Evolutionary conservation across 2,797 vertebrate species (phyloP).

Genomic region (Ispidina lecontei): DNA sequence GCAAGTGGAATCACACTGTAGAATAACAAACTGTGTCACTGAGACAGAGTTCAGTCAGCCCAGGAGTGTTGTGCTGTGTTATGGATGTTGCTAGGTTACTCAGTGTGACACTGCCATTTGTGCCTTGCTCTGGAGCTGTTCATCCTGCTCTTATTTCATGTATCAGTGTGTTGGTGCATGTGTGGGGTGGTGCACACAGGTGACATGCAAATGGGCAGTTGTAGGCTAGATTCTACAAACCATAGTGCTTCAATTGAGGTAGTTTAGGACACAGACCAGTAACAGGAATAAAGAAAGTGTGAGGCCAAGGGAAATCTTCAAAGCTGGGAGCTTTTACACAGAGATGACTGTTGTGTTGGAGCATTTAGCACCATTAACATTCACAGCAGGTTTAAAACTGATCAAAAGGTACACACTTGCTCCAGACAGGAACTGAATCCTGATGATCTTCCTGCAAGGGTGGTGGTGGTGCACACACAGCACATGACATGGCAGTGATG

Average conservation of each 20-base stretch:
- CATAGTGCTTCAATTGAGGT: neutral
- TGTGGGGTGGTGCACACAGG: accelerated
- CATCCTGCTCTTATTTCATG: neutral
- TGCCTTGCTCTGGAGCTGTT: conserved; percentile 3
- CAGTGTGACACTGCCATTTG: neutral
- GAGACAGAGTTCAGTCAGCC: conserved; percentile 54
- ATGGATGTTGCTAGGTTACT: conserved; percentile 76
- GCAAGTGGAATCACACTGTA: conserved; percentile 40
- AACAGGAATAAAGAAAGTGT: neutral
- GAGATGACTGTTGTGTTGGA: neutral
- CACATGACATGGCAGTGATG: neutral
- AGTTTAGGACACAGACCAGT: neutral
- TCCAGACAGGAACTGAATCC: neutral
- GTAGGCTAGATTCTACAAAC: neutral
- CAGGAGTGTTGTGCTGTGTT: conserved; percentile 72
- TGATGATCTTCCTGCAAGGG: neutral
- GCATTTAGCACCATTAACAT: neutral
- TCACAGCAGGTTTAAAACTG: neutral
- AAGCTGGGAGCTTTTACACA: neutral
- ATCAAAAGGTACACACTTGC: neutral
- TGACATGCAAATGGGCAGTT: neutral
- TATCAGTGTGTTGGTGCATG: neutral
- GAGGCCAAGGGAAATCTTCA: neutral
- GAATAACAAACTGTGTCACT: conserved; percentile 65
- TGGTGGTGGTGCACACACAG: neutral